Evolutionary conservation across 2,113 vertebrate genomes (phyloP).

Genomic region (Chauna torquata): DNA sequence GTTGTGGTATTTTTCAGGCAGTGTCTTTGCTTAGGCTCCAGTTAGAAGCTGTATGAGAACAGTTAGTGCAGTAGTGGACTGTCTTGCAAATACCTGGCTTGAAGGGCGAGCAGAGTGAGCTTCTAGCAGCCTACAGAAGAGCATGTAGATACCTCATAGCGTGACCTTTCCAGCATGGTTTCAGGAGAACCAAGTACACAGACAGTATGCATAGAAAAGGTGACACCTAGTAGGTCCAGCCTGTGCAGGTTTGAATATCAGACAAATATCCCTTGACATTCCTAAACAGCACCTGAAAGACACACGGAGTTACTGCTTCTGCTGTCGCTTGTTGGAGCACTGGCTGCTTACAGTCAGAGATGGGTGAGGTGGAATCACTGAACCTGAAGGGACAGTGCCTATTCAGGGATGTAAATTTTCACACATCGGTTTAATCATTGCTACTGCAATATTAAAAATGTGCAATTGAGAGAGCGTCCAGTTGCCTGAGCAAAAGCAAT

Average conservation of each 20-base stretch:
- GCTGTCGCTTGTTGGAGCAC: neutral
- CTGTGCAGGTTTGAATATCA: neutral
- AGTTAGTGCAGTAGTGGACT: neutral
- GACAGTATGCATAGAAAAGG: neutral
- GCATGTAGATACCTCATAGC: neutral
- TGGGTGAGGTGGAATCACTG: neutral
- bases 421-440: neutral
- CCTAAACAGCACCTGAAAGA: neutral
- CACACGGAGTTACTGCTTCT: neutral
- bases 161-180: neutral
- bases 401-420: neutral
- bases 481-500: neutral
- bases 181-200: neutral
- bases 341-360: neutral
- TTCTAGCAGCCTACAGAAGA: neutral
- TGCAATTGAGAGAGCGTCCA: neutral
- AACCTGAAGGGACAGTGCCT: neutral
- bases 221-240: neutral
- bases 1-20: neutral
- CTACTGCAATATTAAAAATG: neutral
- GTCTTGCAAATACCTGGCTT: neutral
- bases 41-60: neutral
- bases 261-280: neutral
- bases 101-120: neutral
- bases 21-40: neutral